Percentiles rank a stretch among this genome's conserved stretches.
These are phyloP conservation scores for Periparus ater DNA, from an alignment of 2,797 vertebrate genomes.

Conservation along the genomic window DNA sequence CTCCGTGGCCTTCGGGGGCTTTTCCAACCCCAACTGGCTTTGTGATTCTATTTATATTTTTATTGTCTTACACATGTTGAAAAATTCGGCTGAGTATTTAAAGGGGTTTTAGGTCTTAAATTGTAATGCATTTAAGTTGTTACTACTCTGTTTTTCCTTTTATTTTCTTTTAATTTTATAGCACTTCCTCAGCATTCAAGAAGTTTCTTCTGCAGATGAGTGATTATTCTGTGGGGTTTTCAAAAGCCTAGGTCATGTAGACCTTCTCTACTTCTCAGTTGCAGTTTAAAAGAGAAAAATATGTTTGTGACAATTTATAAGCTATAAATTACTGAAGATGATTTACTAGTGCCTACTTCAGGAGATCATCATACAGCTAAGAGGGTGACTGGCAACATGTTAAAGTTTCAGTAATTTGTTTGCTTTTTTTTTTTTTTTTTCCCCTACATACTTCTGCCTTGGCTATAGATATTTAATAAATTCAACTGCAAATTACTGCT, in stretches of 20 bases:
- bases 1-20: fast-evolving
- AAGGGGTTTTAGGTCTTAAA: background rate
- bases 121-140: background rate
- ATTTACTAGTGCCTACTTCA: background rate
- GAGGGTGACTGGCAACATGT: background rate
- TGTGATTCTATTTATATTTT: background rate
- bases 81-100: background rate
- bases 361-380: background rate
- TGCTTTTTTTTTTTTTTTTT: background rate
- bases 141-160: background rate
- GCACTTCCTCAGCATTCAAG: background rate
- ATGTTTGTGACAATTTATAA: background rate
- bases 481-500: background rate
- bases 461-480: background rate
- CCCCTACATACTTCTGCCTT: background rate
- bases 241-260: background rate
- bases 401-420: background rate
- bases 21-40: fast-evolving
- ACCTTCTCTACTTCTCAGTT: background rate
- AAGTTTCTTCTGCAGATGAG: background rate
- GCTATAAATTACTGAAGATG: background rate
- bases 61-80: background rate
- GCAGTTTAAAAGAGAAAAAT: background rate
- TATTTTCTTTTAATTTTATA: background rate
- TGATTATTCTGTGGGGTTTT: background rate